A percentile compares a stretch with the other conserved stretches of the same genome.
These are phyloP conservation scores for Falcunculus frontatus DNA, from an alignment of 2,113 vertebrate species.

Conservation along the genomic window DNA sequence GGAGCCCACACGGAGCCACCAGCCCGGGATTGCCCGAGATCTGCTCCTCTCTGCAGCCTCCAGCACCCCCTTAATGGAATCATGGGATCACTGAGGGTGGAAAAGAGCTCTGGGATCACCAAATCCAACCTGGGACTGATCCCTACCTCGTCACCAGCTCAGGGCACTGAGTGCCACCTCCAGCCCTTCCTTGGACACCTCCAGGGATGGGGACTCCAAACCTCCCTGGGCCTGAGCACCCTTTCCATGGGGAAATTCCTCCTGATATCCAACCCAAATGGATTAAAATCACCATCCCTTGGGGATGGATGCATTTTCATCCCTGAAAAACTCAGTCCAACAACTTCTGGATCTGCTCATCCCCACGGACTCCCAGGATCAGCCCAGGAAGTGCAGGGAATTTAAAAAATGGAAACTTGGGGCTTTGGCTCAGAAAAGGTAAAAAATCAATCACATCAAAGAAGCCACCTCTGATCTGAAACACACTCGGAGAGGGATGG, in stretches of 20 bases:
- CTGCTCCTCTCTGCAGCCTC: not conserved
- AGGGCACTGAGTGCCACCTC: not conserved
- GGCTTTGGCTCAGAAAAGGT: not conserved
- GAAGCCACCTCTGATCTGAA: not conserved
- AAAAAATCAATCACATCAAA: not conserved
- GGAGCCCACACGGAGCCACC: not conserved
- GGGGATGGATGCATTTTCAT: not conserved
- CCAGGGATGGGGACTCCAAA: not conserved
- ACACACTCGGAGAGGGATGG: rapidly evolving
- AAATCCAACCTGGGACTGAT: rapidly evolving
- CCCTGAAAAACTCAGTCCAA: not conserved
- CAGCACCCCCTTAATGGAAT: not conserved
- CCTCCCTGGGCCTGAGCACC: not conserved
- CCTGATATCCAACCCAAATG: rapidly evolving
- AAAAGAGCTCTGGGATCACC: not conserved
- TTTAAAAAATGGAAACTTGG: not conserved
- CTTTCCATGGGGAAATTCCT: not conserved
- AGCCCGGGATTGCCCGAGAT: too few species aligned
- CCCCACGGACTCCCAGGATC: rapidly evolving
- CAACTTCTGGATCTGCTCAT: not conserved
- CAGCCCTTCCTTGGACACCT: not conserved
- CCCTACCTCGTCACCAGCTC: not conserved
- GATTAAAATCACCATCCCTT: not conserved
- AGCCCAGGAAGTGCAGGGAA: not conserved
- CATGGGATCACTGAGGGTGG: rapidly evolving